A percentile compares a stretch with the other conserved stretches of the same genome.
Conservation (phyloP, 2,113 vertebrate genomes). For the Spermophilus dauricus region DNA sequence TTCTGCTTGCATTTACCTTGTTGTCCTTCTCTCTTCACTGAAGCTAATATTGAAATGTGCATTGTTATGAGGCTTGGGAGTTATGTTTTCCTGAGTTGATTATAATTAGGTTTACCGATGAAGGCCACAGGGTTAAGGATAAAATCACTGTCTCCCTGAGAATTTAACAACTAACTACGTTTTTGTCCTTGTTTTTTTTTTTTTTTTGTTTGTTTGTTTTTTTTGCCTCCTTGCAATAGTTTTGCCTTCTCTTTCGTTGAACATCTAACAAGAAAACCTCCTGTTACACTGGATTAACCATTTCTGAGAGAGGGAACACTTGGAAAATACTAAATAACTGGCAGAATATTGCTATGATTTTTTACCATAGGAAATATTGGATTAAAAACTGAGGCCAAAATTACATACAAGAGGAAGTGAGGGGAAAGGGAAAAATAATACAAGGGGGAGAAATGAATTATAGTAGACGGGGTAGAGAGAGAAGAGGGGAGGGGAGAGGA, state of each 20-base stretch:
- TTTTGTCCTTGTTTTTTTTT: background rate
- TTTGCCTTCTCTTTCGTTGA: constrained; percentile 3
- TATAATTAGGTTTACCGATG: background rate
- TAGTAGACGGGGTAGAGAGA: no score
- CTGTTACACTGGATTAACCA: background rate
- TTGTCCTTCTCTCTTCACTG: background rate
- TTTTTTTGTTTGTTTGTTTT: background rate
- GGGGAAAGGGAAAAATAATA: no score
- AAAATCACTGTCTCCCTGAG: background rate
- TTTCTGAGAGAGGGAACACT: background rate
- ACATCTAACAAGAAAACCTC: background rate
- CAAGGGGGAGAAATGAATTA: no score
- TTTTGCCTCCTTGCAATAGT: background rate
- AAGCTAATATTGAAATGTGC: background rate
- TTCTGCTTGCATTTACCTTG: background rate
- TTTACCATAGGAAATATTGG: background rate
- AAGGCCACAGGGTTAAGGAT: background rate
- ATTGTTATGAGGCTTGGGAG: background rate
- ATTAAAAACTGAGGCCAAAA: constrained; percentile 21
- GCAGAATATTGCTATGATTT: constrained; percentile 6
- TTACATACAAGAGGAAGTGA: no score
- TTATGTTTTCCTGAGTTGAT: background rate
- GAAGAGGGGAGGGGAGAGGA: no score
- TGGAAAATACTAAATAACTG: constrained; percentile 29
- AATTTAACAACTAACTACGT: background rate